phyloP scores from a whole-genome alignment of 2,113 vertebrate genomes.

The Eidolon helvum region DNA sequence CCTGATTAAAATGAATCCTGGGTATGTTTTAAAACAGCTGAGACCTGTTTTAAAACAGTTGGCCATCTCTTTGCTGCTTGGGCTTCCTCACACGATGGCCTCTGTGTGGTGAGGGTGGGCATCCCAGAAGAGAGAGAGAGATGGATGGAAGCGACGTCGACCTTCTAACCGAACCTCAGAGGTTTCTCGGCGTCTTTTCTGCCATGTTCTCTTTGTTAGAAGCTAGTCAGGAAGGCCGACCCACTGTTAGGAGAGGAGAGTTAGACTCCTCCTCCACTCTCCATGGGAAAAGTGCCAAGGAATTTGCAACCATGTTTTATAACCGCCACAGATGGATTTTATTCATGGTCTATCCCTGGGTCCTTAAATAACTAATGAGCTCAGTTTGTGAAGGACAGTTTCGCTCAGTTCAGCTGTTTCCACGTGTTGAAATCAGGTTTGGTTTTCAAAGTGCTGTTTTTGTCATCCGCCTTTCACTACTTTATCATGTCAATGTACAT shows the following conservation, averaged over 20 bases:
- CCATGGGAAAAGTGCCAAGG: neutral
- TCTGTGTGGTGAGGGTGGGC: neutral
- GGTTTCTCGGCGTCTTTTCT: neutral
- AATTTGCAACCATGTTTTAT: neutral
- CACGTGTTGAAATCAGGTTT: neutral
- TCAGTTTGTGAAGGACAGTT: neutral
- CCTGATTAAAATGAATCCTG: neutral
- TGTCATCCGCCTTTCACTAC: neutral
- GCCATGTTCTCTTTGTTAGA: neutral
- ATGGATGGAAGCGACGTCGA: fast-evolving
- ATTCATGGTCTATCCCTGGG: neutral
- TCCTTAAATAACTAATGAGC: neutral
- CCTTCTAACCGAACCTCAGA: neutral
- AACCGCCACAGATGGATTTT: neutral
- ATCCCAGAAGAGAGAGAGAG: neutral
- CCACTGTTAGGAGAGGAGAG: neutral
- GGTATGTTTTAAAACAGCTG: neutral
- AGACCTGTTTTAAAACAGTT: neutral
- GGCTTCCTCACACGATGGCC: neutral
- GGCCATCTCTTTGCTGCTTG: neutral
- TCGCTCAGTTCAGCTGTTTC: neutral
- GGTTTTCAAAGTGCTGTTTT: neutral
- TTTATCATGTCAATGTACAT: neutral
- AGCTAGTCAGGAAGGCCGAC: neutral
- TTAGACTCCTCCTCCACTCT: neutral